These are phyloP conservation scores for Oligia latruncula DNA, from an alignment of 2,888 invertebrate genomes.

Conservation along the genomic window DNA sequence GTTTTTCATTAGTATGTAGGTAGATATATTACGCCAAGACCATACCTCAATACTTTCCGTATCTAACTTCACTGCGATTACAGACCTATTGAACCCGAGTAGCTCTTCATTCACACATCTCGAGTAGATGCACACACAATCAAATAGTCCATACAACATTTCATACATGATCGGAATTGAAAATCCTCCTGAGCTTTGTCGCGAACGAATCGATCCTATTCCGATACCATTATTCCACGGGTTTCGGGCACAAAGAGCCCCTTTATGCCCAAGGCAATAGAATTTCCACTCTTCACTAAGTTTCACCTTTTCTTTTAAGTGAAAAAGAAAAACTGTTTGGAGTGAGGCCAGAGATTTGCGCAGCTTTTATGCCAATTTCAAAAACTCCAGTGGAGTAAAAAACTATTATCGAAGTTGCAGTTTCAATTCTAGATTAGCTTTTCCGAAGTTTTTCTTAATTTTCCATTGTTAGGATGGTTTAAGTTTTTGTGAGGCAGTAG, in stretches of 20 bases:
- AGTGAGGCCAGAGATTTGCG: constrained; percentile 62
- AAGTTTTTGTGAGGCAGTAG: constrained; percentile 7
- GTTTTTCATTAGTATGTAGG: background rate
- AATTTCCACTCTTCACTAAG: constrained; percentile 68
- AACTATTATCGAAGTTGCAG: constrained; percentile 54
- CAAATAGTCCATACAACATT: constrained; percentile 49
- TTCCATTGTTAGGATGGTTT: constrained; percentile 19
- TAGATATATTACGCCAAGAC: background rate
- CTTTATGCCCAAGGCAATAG: constrained; percentile 69
- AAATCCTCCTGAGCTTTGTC: constrained; percentile 61
- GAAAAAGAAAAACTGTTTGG: constrained; percentile 71
- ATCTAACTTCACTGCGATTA: background rate
- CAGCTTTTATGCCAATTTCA: constrained; percentile 64
- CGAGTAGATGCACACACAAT: constrained; percentile 20
- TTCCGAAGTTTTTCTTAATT: constrained; percentile 34
- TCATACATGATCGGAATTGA: constrained; percentile 57
- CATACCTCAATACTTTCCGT: background rate
- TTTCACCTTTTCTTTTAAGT: constrained; percentile 76
- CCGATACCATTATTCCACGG: constrained; percentile 65
- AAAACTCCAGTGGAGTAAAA: constrained; percentile 56
- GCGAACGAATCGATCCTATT: constrained; percentile 61
- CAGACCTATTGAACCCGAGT: background rate
- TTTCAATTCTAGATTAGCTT: constrained; percentile 51
- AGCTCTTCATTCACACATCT: constrained; percentile 6
- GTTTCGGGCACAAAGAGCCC: constrained; percentile 64